phyloP scores from a whole-genome alignment of 2,113 vertebrate species.

The Myrmecophaga tridactyla region DNA sequence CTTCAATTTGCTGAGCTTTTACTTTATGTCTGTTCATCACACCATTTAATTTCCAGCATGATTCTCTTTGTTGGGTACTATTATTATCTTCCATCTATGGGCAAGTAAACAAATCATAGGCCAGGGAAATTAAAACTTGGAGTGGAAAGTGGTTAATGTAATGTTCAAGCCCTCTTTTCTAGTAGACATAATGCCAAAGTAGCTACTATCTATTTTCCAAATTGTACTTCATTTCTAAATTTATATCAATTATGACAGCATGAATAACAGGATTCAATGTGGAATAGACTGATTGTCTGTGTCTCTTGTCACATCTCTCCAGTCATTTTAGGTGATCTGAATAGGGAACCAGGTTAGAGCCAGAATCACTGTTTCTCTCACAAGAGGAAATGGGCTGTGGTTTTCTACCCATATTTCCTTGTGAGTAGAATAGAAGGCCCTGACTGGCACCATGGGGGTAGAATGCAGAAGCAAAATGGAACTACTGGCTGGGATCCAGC shows the following conservation, averaged over 20 bases:
- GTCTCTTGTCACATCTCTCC: not conserved
- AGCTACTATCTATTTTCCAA: not conserved
- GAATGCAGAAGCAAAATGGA: not conserved
- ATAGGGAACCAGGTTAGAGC: not conserved
- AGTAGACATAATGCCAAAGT: not conserved
- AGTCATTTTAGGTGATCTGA: not conserved
- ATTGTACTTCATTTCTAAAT: not conserved
- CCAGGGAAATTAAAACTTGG: not conserved
- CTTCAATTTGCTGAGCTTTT: not conserved
- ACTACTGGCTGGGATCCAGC: not conserved
- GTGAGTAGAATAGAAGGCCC: not conserved
- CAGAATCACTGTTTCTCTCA: not conserved
- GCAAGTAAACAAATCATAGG: not conserved
- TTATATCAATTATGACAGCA: not conserved
- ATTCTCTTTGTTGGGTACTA: not conserved
- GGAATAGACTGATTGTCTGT: not conserved
- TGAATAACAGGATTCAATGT: not conserved
- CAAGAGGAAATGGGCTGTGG: not conserved
- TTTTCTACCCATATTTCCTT: not conserved
- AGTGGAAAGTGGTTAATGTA: not conserved
- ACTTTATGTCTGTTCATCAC: not conserved
- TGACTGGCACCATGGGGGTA: not conserved
- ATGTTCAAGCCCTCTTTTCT: not conserved
- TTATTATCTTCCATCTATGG: not conserved
- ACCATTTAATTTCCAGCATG: not conserved